A percentile compares a stretch with the other conserved stretches of the same genome.
Evolutionary conservation across 2,888 invertebrate species (phyloP).

Genomic region (Odontocerum albicorne): DNA sequence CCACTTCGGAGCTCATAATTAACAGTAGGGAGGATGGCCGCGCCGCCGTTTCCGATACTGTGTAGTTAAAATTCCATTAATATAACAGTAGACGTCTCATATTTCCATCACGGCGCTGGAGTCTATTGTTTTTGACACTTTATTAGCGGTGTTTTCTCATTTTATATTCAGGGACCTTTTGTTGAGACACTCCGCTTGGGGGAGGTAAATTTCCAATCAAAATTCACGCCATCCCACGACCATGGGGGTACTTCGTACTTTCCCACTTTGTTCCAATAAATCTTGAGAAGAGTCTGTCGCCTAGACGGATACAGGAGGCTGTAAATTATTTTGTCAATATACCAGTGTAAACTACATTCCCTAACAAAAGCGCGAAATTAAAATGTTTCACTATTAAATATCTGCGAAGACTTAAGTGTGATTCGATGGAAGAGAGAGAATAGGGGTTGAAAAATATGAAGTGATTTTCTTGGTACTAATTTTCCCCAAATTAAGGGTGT

Average conservation of each 20-base stretch:
- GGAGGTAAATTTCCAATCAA: conserved; percentile 28
- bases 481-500: too few relatives aligned
- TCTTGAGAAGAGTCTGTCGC: conserved; percentile 4
- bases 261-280: conserved; percentile 20
- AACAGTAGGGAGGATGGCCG: not conserved
- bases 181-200: conserved; percentile 6
- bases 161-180: conserved; percentile 26
- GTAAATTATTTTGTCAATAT: conserved; percentile 12
- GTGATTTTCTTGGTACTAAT: too few relatives aligned
- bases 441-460: too few relatives aligned
- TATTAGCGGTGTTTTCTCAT: conserved; percentile 31
- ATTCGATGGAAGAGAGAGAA: too few relatives aligned
- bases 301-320: not conserved
- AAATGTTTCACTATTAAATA: too few relatives aligned
- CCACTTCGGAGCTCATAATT: not conserved
- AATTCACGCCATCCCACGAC: conserved; percentile 21
- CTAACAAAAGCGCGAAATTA: not conserved
- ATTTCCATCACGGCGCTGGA: conserved; percentile 21
- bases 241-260: conserved; percentile 8
- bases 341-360: too few relatives aligned
- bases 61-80: conserved; percentile 25
- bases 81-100: conserved; percentile 20
- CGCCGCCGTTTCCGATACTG: conserved; percentile 13
- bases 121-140: conserved; percentile 34
- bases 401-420: too few relatives aligned